Conservation (phyloP, 1,140 invertebrate species). For the Nebria ingens region DNA sequence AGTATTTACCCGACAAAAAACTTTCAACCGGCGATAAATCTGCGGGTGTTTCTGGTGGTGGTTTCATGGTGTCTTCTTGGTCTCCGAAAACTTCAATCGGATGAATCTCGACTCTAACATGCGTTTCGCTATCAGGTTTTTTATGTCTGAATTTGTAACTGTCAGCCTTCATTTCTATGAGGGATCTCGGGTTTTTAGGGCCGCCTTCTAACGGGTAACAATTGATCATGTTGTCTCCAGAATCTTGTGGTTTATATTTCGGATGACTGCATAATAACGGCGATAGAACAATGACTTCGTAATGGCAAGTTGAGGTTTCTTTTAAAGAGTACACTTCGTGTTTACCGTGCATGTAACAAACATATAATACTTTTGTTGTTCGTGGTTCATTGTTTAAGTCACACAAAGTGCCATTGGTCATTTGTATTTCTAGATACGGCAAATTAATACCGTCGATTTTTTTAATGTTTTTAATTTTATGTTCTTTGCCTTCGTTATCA, state of each 20-base stretch:
- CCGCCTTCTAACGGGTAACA: constrained; percentile 62
- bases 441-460: constrained; percentile 79
- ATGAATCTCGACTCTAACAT: constrained; percentile 53
- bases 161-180: constrained; percentile 60
- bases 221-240: constrained; percentile 66
- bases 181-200: constrained; percentile 60
- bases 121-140: constrained; percentile 53
- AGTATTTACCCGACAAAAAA: constrained; percentile 56
- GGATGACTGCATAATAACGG: constrained; percentile 80
- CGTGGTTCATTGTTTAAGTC: constrained; percentile 79
- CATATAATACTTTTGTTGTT: constrained; percentile 67
- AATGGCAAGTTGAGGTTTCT: constrained; percentile 88
- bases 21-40: constrained; percentile 57
- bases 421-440: constrained; percentile 72
- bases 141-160: constrained; percentile 56
- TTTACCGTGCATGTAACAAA: constrained; percentile 75
- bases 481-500: constrained; percentile 34
- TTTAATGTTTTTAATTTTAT: constrained; percentile 42
- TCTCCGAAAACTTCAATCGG: constrained; percentile 40
- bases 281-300: constrained; percentile 81
- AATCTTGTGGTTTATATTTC: constrained; percentile 73
- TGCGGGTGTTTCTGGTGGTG: constrained; percentile 31
- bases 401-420: constrained; percentile 78
- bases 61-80: constrained; percentile 24
- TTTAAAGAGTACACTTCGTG: constrained; percentile 89